These are phyloP conservation scores for Poecilia gillii DNA, from an alignment of 2,797 vertebrate species.

Conservation along the genomic window DNA sequence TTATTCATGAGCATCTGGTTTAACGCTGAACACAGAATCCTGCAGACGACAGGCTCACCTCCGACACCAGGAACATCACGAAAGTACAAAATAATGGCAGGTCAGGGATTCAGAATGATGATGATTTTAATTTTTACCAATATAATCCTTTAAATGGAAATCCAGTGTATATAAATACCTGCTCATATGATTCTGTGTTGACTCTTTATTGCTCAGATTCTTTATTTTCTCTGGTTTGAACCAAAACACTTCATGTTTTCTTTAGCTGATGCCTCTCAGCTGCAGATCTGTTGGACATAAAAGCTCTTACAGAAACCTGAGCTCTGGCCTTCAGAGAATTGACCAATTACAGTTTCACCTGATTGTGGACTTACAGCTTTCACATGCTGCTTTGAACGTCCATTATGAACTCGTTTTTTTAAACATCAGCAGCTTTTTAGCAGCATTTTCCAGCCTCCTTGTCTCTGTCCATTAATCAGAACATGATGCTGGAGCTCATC, in stretches of 20 bases:
- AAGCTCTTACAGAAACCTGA: neutral
- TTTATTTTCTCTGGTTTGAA: neutral
- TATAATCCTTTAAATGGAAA: neutral
- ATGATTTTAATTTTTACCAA: neutral
- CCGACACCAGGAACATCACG: neutral
- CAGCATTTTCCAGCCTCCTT: neutral
- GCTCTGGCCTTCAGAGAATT: neutral
- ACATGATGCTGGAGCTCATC: neutral
- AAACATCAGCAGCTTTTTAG: conserved; percentile 8
- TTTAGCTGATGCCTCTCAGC: neutral
- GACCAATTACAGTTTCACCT: neutral
- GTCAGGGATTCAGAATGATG: neutral
- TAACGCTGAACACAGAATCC: neutral
- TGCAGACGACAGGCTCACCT: too few relatives aligned
- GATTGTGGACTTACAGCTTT: conserved; percentile 15
- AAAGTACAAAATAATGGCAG: neutral
- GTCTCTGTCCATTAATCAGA: neutral
- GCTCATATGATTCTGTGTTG: neutral
- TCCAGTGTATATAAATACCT: neutral
- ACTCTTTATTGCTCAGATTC: neutral
- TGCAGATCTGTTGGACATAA: conserved; percentile 5
- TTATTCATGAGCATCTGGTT: conserved; percentile 7
- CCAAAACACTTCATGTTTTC: neutral
- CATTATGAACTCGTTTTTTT: neutral
- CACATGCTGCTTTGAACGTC: neutral